Evolutionary conservation across 1,140 invertebrate species (phyloP).

Genomic region (Diachasmimorpha longicaudata): DNA sequence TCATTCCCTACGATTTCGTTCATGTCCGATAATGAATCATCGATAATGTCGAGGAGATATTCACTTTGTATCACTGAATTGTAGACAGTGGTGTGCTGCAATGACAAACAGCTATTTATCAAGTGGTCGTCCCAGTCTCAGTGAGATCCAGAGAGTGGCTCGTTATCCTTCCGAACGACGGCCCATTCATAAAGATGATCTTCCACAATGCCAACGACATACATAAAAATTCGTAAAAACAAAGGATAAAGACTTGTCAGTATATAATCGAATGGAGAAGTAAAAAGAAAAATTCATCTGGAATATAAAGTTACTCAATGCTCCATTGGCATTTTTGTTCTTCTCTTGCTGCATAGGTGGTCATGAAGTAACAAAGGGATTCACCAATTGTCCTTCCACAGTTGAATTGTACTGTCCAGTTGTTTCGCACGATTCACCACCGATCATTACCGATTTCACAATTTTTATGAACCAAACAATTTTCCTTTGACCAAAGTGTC

Average conservation of each 20-base stretch:
- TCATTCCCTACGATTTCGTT: neutral
- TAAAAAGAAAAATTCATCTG: neutral
- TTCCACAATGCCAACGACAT: conserved; percentile 22
- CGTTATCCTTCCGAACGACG: conserved; percentile 24
- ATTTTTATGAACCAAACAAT: conserved; percentile 38
- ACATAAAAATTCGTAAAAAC: neutral
- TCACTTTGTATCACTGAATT: neutral
- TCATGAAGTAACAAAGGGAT: neutral
- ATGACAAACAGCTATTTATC: conserved; percentile 24
- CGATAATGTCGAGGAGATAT: neutral
- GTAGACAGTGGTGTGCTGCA: neutral
- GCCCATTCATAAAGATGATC: conserved; percentile 30
- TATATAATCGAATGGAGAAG: neutral
- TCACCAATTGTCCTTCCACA: neutral
- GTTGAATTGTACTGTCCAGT: conserved; percentile 9
- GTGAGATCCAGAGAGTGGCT: conserved; percentile 12
- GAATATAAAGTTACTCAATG: neutral
- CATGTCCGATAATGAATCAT: neutral
- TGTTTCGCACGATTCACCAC: conserved; percentile 41
- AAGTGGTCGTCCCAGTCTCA: neutral
- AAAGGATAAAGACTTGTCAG: neutral
- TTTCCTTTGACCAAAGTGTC: conserved; percentile 28
- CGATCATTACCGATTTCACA: conserved; percentile 47
- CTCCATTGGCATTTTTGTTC: neutral
- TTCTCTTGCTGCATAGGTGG: neutral